Percentiles rank a stretch among this genome's conserved stretches.
phyloP scores from a whole-genome alignment of 2,888 invertebrate species.

The Noctua pronuba region DNA sequence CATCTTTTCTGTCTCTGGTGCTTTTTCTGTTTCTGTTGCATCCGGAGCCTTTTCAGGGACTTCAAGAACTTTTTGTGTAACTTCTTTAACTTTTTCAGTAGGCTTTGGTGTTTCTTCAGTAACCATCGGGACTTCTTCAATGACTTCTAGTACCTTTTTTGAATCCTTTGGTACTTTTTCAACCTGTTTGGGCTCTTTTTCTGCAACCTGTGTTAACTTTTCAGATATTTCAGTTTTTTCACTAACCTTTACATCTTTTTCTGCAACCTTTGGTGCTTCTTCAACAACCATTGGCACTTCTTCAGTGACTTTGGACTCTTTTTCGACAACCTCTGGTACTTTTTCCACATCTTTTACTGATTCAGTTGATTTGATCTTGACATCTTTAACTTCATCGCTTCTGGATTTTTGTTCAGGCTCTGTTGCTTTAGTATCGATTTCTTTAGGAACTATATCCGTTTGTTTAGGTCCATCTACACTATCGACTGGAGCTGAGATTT shows the following conservation, averaged over 20 bases:
- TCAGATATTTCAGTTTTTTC: neutral
- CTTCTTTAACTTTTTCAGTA: constrained; percentile 12
- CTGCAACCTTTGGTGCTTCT: neutral
- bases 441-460: constrained; percentile 15
- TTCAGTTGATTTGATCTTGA: constrained; percentile 10
- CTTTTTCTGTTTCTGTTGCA: constrained; percentile 33
- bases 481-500: constrained; percentile 29
- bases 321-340: neutral
- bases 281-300: neutral
- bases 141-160: neutral
- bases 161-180: neutral
- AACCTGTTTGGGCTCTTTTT: constrained; percentile 2
- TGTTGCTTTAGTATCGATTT: neutral
- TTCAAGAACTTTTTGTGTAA: neutral
- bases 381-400: constrained; percentile 7
- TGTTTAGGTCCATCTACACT: constrained; percentile 27
- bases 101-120: constrained; percentile 2
- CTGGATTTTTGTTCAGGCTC: constrained; percentile 23
- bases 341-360: constrained; percentile 1
- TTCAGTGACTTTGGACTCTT: constrained; percentile 11
- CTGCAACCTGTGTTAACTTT: neutral
- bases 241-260: constrained; percentile 3
- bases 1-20: constrained; percentile 32
- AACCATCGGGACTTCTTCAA: constrained; percentile 1
- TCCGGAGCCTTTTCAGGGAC: neutral